Percentiles rank a stretch among this genome's conserved stretches.
Conservation (phyloP, 2,113 vertebrate genomes). For the Myrmecobius fasciatus region DNA sequence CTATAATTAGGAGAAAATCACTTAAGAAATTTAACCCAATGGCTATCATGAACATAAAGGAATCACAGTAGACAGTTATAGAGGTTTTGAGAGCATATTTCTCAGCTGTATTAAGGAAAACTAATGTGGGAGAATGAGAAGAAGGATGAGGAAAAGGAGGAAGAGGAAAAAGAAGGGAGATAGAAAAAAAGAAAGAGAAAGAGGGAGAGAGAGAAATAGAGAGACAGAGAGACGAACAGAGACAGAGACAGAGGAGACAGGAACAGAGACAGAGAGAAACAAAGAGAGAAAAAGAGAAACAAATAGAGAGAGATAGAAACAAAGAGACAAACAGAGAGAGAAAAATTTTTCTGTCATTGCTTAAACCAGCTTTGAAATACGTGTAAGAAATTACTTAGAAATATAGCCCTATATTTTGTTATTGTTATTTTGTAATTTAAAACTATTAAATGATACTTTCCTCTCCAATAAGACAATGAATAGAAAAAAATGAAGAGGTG, state of each 20-base stretch:
- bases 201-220: background rate
- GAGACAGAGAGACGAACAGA: too few relatives aligned
- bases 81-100: constrained; percentile 5
- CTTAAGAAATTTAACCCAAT: constrained; percentile 70
- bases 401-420: background rate
- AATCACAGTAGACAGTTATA: constrained; percentile 30
- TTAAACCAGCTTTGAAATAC: background rate
- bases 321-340: too few relatives aligned
- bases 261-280: too few relatives aligned
- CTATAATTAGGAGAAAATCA: constrained; percentile 78
- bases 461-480: background rate
- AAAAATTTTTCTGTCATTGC: background rate
- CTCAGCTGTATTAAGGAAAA: background rate
- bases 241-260: too few relatives aligned
- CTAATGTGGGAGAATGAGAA: too few relatives aligned
- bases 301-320: background rate
- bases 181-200: background rate
- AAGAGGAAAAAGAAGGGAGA: background rate
- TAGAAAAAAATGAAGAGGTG: background rate
- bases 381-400: background rate
- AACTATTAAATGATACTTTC: background rate
- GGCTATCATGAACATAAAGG: constrained; percentile 14
- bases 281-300: too few relatives aligned
- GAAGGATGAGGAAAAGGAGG: background rate
- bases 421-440: background rate